Percentiles rank a stretch among this genome's conserved stretches.
These are phyloP conservation scores for Antechinus stuartii DNA, from an alignment of 2,113 vertebrate species.

Conservation along the genomic window DNA sequence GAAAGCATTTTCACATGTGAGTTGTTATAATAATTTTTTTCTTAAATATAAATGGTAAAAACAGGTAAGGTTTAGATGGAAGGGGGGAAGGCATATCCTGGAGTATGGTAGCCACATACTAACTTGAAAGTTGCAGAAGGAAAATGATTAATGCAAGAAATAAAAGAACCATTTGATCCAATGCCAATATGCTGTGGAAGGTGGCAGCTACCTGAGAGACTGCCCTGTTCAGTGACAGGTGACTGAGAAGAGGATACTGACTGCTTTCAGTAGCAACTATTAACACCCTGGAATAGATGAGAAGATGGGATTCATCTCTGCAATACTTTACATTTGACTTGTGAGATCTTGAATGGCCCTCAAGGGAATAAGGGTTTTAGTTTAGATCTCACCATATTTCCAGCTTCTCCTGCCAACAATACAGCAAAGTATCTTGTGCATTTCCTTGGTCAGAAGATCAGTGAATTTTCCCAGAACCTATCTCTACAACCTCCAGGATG, in stretches of 20 bases:
- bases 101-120: background rate
- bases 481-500: background rate
- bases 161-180: background rate
- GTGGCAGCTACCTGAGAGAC: background rate
- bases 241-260: background rate
- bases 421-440: background rate
- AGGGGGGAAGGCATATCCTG: background rate
- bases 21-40: background rate
- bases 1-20: background rate
- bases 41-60: background rate
- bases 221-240: background rate
- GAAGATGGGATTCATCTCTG: background rate
- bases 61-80: background rate
- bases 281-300: background rate
- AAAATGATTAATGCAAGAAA: background rate
- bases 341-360: background rate
- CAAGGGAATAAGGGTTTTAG: background rate
- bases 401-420: background rate
- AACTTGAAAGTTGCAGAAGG: constrained; percentile 2
- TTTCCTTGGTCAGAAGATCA: background rate
- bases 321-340: background rate
- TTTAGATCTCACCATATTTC: background rate
- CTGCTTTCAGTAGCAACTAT: background rate
- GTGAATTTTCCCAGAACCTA: background rate
- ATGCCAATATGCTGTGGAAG: background rate